Evolutionary conservation across 2,797 vertebrate genomes (phyloP).

Genomic region (Tolypeutes matacus): DNA sequence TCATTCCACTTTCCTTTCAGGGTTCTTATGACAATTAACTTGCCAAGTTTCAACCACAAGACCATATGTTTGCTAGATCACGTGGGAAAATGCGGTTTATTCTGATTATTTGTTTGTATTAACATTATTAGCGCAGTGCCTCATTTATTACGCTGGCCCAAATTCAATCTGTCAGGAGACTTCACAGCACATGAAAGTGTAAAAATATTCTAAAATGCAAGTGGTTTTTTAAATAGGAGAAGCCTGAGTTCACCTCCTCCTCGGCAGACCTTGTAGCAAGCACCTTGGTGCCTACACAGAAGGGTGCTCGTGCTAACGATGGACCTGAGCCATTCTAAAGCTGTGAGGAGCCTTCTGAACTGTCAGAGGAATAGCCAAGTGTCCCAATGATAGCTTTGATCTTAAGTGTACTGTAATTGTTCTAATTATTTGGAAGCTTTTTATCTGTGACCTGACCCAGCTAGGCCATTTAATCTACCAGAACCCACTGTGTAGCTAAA

Average conservation of each 20-base stretch:
- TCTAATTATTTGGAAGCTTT: constrained; percentile 32
- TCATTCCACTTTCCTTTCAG: constrained; percentile 76
- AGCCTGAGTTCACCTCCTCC: neutral
- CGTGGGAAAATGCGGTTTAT: constrained; percentile 66
- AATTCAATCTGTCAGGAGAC: constrained; percentile 68
- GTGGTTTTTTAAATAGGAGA: constrained; percentile 33
- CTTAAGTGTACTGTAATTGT: constrained; percentile 32
- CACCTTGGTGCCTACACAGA: neutral
- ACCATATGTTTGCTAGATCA: constrained; percentile 75
- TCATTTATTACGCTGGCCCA: constrained; percentile 51
- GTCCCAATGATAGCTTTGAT: constrained; percentile 12
- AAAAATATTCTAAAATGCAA: constrained; percentile 60
- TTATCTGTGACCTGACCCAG: neutral
- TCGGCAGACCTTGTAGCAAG: neutral
- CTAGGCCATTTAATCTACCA: neutral
- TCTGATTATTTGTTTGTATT: constrained; percentile 73
- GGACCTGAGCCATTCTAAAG: neutral
- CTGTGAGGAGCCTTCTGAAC: constrained; percentile 39
- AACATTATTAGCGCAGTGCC: constrained; percentile 57
- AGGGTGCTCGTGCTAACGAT: neutral
- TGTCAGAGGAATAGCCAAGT: neutral
- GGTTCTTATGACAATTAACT: constrained; percentile 76
- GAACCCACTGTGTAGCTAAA: constrained; percentile 5
- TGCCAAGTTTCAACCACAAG: constrained; percentile 82
- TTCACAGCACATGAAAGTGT: constrained; percentile 53